Conservation (phyloP, 2,797 vertebrate genomes). For the Hydrocynus forskahlii region DNA sequence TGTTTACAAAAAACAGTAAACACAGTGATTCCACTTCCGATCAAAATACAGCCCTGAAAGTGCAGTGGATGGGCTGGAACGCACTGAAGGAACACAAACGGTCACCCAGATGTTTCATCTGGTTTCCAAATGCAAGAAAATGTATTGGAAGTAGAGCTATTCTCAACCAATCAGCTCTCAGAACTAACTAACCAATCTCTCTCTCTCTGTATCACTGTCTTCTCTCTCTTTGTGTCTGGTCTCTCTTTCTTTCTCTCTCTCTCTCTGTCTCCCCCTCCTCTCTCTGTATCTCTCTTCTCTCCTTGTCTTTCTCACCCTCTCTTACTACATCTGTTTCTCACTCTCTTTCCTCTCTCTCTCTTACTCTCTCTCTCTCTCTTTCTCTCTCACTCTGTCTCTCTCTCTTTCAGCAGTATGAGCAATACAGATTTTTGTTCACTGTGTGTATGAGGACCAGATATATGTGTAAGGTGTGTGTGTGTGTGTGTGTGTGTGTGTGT, state of each 20-base stretch:
- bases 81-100: not conserved
- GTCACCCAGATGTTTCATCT: constrained; percentile 4
- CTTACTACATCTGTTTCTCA: too few relatives aligned
- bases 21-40: not conserved
- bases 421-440: not conserved
- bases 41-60: not conserved
- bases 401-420: constrained; percentile 35
- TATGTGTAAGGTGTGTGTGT: too few relatives aligned
- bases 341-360: too few relatives aligned
- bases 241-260: constrained; percentile 71
- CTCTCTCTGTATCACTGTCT: too few relatives aligned
- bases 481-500: constrained; percentile 30
- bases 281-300: too few relatives aligned
- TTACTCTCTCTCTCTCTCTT: constrained; percentile 1
- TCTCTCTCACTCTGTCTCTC: constrained; percentile 52
- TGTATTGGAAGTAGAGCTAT: too few relatives aligned
- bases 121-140: not conserved
- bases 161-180: too few relatives aligned
- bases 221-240: not conserved
- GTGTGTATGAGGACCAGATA: too few relatives aligned
- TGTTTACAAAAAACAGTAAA: not conserved
- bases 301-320: too few relatives aligned
- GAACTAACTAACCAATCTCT: too few relatives aligned
- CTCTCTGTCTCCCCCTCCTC: too few relatives aligned
- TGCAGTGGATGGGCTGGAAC: not conserved